phyloP scores from a whole-genome alignment of 2,888 invertebrate genomes.

The Bruchidius siliquastri region DNA sequence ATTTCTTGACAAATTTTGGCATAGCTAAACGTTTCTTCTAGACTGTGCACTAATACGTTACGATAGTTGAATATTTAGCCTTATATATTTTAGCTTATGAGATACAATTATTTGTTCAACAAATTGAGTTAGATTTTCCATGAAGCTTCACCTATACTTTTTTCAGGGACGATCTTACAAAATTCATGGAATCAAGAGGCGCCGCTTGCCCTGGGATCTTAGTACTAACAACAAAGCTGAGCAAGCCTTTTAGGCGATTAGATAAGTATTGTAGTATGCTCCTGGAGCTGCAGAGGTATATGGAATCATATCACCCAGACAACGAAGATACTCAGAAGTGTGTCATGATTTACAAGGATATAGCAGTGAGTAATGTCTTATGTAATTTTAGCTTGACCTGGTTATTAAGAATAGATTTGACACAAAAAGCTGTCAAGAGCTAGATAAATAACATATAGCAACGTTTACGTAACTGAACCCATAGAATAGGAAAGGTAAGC shows the following conservation, averaged over 20 bases:
- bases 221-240: conserved; percentile 86
- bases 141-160: background rate
- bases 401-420: too few relatives aligned
- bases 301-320: conserved; percentile 92
- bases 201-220: conserved; percentile 82
- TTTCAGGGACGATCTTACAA: conserved; percentile 72
- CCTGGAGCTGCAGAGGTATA: conserved; percentile 91
- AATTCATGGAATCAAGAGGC: conserved; percentile 84
- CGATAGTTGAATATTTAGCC: too few relatives aligned
- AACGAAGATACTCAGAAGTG: conserved; percentile 95
- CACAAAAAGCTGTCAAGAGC: too few relatives aligned
- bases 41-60: too few relatives aligned
- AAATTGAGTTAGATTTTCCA: background rate
- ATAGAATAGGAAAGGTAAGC: too few relatives aligned
- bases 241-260: conserved; percentile 90
- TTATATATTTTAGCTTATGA: too few relatives aligned
- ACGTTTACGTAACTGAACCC: too few relatives aligned
- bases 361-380: conserved; percentile 78
- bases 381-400: too few relatives aligned
- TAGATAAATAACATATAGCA: too few relatives aligned
- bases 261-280: conserved; percentile 93
- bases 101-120: too few relatives aligned
- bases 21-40: too few relatives aligned
- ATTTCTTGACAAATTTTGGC: too few relatives aligned
- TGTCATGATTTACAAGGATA: conserved; percentile 89